A percentile compares a stretch with the other conserved stretches of the same genome.
phyloP scores from a whole-genome alignment of 1,140 invertebrate genomes.

The Archegozetes longisetosus region DNA sequence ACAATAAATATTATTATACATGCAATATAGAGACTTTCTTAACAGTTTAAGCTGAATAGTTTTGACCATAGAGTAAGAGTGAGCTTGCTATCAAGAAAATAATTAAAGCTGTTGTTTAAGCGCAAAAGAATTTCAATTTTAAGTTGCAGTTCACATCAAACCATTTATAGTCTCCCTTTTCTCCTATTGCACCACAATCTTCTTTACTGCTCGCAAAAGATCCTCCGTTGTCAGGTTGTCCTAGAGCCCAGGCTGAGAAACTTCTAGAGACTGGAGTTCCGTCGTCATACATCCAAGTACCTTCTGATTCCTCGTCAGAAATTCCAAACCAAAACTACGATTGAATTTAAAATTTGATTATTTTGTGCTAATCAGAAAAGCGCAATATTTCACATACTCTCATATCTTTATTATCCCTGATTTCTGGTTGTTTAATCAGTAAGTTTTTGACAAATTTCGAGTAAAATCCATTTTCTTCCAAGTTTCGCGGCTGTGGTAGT shows the following conservation, averaged over 20 bases:
- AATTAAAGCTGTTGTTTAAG: neutral
- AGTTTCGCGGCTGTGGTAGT: neutral
- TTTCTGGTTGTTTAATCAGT: neutral
- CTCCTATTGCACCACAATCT: conserved; percentile 6
- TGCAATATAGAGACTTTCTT: too few species aligned
- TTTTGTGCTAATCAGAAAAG: too few species aligned
- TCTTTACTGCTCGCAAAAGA: neutral
- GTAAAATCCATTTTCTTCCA: conserved; percentile 1
- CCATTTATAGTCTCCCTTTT: conserved; percentile 2
- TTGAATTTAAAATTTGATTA: too few species aligned
- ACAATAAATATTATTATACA: too few species aligned
- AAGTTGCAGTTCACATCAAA: neutral
- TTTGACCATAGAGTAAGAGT: too few species aligned
- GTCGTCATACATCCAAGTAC: conserved; percentile 4
- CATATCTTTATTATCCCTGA: neutral
- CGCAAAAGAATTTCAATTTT: conserved; percentile 6
- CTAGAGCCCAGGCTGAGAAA: conserved; percentile 10
- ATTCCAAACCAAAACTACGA: conserved; percentile 5
- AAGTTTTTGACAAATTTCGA: neutral
- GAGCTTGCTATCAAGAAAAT: too few species aligned
- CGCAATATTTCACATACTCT: too few species aligned
- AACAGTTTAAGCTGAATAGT: too few species aligned
- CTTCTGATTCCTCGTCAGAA: neutral
- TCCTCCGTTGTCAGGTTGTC: conserved; percentile 9
- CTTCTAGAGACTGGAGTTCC: neutral